phyloP scores from a whole-genome alignment of 2,888 invertebrate species.

The Cephus sareptanus region DNA sequence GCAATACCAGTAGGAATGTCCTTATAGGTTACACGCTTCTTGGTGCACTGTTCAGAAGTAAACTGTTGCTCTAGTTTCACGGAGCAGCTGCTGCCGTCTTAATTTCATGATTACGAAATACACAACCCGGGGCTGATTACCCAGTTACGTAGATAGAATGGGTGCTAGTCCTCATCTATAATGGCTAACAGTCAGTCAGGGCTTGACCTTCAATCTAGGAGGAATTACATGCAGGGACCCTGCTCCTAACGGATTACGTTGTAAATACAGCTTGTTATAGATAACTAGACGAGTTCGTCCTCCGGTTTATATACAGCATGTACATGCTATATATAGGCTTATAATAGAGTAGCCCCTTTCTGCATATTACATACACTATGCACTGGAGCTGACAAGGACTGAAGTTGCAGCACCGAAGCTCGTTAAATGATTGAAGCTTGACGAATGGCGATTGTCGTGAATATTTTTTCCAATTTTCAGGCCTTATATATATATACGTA shows the following conservation, averaged over 20 bases:
- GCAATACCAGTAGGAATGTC: background rate
- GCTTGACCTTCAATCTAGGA: constrained; percentile 9
- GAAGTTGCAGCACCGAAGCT: background rate
- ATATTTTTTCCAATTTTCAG: background rate
- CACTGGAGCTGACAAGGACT: background rate
- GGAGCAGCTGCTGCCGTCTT: background rate
- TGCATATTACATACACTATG: background rate
- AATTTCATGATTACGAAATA: background rate
- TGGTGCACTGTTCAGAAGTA: background rate
- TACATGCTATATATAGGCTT: background rate
- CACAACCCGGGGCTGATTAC: background rate
- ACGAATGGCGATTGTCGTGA: background rate
- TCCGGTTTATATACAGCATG: background rate
- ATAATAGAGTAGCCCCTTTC: background rate
- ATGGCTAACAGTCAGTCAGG: background rate
- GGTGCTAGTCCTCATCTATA: background rate
- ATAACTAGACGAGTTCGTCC: background rate
- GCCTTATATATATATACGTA: background rate
- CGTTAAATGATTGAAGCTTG: background rate
- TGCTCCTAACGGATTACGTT: background rate
- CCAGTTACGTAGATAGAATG: background rate
- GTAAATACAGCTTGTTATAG: background rate
- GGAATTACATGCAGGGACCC: constrained; percentile 1
- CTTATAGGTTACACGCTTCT: background rate
- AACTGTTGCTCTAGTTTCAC: background rate